Base-by-base conservation (phyloP, 92 coral and sea anemone species). In the Umimayanthus chanpuru region DNA sequence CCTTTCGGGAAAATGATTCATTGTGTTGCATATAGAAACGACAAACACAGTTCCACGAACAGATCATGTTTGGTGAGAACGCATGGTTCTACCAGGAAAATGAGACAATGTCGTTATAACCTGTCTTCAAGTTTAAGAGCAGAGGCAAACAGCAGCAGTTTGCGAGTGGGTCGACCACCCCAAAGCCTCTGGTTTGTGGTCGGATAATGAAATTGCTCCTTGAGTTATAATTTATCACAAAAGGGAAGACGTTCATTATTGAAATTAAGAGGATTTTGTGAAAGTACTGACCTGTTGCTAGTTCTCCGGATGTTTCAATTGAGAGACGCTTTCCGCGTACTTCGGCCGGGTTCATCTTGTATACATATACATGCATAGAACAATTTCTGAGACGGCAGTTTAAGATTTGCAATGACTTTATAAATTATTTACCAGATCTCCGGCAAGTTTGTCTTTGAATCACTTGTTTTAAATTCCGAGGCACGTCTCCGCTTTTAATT, bases 161-260 rank as follows among this genome's bases (percentile, higher is more conserved):
- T 25, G 21, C 4, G 68, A 61, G 68, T 43, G 18, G 1, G 11
- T 28, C 66, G 87, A 83, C 87, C 87, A 83, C 87, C 87, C 87
- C 20, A 49, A 20, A 9, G 6, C 28, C 79, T 29, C 67, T 26
- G 77, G 78, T 68, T 83, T 83, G 87, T 47, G 87, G 87, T 83
- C 87, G 87, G 78, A 83, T 70, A 68, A 28, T 16, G 87, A 71
- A 83, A 67, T 68, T 67, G 76, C 15, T 21, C 85, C 66, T 83
- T 47, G 40, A 83, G 64, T 70, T 18, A 70, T 70, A 70, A 26
- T 43, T 70, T 49, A 70, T 47, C 87, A 49, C 87, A 50, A 83
- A 82, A 71, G 58, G 87, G 79, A 83, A 70, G 78, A 26, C 12
- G 87, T 83, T 83, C 40, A 56, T 83, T 83, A 83, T 20, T 83